A percentile compares a stretch with the other conserved stretches of the same genome.
Conservation (phyloP, 2,797 vertebrate genomes). For the Lerista edwardsae region DNA sequence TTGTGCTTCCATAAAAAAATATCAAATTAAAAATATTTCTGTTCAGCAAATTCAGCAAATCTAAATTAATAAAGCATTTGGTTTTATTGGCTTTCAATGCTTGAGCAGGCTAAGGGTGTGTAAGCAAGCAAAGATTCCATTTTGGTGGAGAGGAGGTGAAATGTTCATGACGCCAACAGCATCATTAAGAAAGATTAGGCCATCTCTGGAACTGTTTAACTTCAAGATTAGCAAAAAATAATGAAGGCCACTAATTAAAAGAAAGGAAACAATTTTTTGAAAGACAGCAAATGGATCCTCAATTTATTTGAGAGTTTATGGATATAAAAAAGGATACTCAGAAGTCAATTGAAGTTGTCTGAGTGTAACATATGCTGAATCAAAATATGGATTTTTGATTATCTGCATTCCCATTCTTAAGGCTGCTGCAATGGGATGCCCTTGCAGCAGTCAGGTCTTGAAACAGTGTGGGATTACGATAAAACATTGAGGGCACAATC, state of each 20-base stretch:
- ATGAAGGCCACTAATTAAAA: constrained; percentile 64
- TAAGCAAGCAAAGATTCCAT: constrained; percentile 65
- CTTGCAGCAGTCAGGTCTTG: neutral
- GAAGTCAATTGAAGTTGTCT: constrained; percentile 26
- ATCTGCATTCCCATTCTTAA: neutral
- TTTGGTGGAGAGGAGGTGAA: constrained; percentile 57
- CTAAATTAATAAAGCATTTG: constrained; percentile 59
- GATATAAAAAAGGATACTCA: constrained; percentile 20
- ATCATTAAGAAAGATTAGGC: constrained; percentile 66
- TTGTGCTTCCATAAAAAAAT: constrained; percentile 45
- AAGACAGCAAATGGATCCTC: constrained; percentile 57
- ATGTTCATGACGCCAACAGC: constrained; percentile 50
- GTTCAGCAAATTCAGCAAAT: constrained; percentile 69
- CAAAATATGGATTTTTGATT: constrained; percentile 26
- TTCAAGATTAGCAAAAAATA: constrained; percentile 69
- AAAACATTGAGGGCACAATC: too few relatives aligned
- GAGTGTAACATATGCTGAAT: constrained; percentile 38
- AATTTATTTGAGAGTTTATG: constrained; percentile 37
- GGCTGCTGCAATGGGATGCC: too few relatives aligned
- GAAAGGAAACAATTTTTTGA: constrained; percentile 45
- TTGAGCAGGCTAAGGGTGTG: constrained; percentile 63
- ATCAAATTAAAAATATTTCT: constrained; percentile 74
- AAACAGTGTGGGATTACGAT: neutral
- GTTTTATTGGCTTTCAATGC: constrained; percentile 68
- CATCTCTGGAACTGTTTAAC: constrained; percentile 59